Evolutionary conservation across 2,113 vertebrate genomes (phyloP).

Genomic region (Urocolius indicus): DNA sequence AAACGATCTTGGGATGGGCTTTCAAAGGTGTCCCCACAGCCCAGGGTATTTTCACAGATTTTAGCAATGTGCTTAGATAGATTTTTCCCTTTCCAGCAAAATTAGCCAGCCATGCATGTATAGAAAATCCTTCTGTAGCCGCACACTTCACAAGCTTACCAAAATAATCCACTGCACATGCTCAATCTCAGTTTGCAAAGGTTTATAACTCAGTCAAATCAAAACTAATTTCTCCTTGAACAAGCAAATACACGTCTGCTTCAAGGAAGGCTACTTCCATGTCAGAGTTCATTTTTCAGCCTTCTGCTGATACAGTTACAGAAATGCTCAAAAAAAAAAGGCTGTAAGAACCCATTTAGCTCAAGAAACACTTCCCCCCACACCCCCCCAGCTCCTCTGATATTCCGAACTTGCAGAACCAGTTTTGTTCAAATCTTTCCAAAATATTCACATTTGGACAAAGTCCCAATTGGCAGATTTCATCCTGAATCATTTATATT

Average conservation of each 20-base stretch:
- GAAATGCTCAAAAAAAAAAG: conserved; percentile 14
- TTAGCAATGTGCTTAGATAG: conserved; percentile 27
- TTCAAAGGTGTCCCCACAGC: conserved; percentile 17
- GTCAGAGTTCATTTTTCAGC: conserved; percentile 54
- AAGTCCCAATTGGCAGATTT: conserved; percentile 20
- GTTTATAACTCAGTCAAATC: conserved; percentile 56
- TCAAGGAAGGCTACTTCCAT: conserved; percentile 31
- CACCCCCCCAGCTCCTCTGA: background rate
- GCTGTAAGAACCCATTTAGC: background rate
- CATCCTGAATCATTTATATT: conserved; percentile 54
- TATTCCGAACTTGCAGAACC: conserved; percentile 31
- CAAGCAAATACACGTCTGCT: conserved; percentile 47
- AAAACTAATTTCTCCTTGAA: conserved; percentile 55
- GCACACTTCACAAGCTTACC: conserved; percentile 22
- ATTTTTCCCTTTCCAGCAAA: conserved; percentile 49
- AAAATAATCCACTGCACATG: conserved; percentile 55
- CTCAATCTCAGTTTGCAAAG: conserved; percentile 15
- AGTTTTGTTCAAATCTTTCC: conserved; percentile 31
- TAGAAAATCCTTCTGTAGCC: conserved; percentile 49
- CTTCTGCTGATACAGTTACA: conserved; percentile 33
- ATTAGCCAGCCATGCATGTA: conserved; percentile 46
- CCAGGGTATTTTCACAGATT: conserved; percentile 31
- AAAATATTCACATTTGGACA: conserved; percentile 54
- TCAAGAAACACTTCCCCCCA: background rate
- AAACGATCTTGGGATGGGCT: background rate